A percentile compares a stretch with the other conserved stretches of the same genome.
phyloP scores from a whole-genome alignment of 2,888 invertebrate genomes.

The Archaeoteleia sp. region DNA sequence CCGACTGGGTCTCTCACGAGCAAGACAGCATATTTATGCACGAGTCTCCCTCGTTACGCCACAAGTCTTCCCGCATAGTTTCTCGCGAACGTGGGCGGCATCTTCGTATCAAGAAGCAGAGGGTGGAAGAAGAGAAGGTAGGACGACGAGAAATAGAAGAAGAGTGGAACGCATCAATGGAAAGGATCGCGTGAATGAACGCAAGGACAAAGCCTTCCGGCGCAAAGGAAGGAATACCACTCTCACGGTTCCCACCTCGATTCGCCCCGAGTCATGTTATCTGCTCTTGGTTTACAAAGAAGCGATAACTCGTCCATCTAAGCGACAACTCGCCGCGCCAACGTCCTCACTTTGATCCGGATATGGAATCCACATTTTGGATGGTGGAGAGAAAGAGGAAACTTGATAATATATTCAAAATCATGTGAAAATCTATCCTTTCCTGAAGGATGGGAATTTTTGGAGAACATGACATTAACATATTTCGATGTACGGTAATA shows the following conservation, averaged over 20 bases:
- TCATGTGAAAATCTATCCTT: slow-evolving; percentile 24
- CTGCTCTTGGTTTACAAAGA: slow-evolving; percentile 56
- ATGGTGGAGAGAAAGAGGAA: slow-evolving; percentile 37
- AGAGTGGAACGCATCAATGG: slow-evolving; percentile 69
- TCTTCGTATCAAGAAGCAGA: slow-evolving; percentile 40
- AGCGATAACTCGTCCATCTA: slow-evolving; percentile 53
- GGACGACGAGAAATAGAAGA: slow-evolving; percentile 46
- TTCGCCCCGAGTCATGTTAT: slow-evolving; percentile 56
- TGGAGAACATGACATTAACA: slow-evolving; percentile 7
- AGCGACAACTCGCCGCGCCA: slow-evolving; percentile 41
- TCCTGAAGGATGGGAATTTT: slow-evolving; percentile 1
- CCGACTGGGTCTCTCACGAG: slow-evolving; percentile 60
- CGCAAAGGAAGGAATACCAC: slow-evolving; percentile 67
- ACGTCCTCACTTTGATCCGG: slow-evolving; percentile 47
- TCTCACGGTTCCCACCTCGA: slow-evolving; percentile 68
- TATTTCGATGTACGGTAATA: too few relatives aligned
- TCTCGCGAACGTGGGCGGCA: slow-evolving; percentile 64
- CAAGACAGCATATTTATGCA: slow-evolving; percentile 64
- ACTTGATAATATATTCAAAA: slow-evolving; percentile 43
- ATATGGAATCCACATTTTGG: slow-evolving; percentile 44
- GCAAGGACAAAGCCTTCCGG: slow-evolving; percentile 61
- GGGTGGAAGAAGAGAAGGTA: slow-evolving; percentile 41
- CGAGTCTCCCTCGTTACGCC: slow-evolving; percentile 71
- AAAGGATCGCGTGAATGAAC: slow-evolving; percentile 73
- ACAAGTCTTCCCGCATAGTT: slow-evolving; percentile 69